Evolutionary conservation across 2,888 invertebrate genomes (phyloP).

Genomic region (Lithodes maja): DNA sequence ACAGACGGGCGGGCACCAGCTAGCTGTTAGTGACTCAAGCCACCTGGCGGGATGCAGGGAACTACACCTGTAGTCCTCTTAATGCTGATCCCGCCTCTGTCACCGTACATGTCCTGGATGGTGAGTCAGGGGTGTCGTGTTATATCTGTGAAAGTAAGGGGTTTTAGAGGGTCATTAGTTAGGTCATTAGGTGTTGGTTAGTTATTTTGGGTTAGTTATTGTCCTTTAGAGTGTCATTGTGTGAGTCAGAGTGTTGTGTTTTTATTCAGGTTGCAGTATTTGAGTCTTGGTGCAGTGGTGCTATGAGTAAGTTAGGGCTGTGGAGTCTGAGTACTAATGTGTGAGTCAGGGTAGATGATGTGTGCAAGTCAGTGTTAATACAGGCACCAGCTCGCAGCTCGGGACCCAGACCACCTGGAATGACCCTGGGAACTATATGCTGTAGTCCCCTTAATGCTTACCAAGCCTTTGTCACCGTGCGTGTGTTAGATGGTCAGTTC

Average conservation of each 20-base stretch:
- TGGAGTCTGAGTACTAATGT: no score
- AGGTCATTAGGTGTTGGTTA: no score
- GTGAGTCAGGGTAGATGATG: no score
- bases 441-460: constrained; percentile 46
- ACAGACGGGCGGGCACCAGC: constrained; percentile 41
- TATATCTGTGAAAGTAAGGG: no score
- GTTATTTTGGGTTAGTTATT: no score
- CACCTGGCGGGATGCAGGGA: constrained; percentile 61
- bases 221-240: no score
- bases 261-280: no score
- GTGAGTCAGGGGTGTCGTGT: neutral
- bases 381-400: constrained; percentile 60
- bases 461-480: constrained; percentile 38
- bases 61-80: constrained; percentile 55
- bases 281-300: no score
- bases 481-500: constrained; percentile 20
- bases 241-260: no score
- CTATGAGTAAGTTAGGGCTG: no score
- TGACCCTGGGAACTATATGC: constrained; percentile 61
- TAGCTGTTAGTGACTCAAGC: constrained; percentile 60
- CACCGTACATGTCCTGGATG: constrained; percentile 20
- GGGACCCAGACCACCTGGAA: constrained; percentile 54
- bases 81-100: constrained; percentile 46
- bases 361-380: neutral
- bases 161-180: no score